These are phyloP conservation scores for Cordilura impudica DNA, from an alignment of 2,888 invertebrate species.

Conservation along the genomic window DNA sequence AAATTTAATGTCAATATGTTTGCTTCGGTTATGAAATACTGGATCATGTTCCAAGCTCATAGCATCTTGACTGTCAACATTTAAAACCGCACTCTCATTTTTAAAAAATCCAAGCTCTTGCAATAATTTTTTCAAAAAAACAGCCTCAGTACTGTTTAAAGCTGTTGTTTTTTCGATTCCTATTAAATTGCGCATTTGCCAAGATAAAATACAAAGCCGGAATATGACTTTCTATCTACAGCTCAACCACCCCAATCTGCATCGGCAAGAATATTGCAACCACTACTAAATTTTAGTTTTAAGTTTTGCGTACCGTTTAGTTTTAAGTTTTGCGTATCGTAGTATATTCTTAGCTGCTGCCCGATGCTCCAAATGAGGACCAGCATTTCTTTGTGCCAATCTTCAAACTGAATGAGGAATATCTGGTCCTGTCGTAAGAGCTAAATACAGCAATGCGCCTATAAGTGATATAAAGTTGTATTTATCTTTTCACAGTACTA, in stretches of 20 bases:
- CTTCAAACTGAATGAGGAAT: conserved; percentile 20
- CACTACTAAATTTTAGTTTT: too few relatives aligned
- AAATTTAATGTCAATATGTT: conserved; percentile 26
- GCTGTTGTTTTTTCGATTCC: too few relatives aligned
- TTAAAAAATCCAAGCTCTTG: too few relatives aligned
- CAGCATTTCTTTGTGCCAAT: conserved; percentile 7
- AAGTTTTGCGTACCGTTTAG: neutral
- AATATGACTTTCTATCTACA: too few relatives aligned
- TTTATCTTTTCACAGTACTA: neutral
- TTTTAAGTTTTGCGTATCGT: too few relatives aligned
- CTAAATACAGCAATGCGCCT: conserved; percentile 29
- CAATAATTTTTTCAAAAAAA: too few relatives aligned
- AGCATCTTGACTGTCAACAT: conserved; percentile 29
- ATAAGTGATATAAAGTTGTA: conserved; percentile 1
- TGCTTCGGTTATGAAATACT: conserved; percentile 21
- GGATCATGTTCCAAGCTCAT: conserved; percentile 21
- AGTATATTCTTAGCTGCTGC: conserved; percentile 11
- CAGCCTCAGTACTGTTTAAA: too few relatives aligned
- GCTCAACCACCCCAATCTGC: too few relatives aligned
- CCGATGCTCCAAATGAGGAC: conserved; percentile 17
- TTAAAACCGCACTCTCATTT: neutral
- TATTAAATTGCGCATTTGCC: too few relatives aligned
- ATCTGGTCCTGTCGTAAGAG: conserved; percentile 15
- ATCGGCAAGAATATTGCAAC: too few relatives aligned
- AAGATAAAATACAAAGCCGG: too few relatives aligned